phyloP scores from a whole-genome alignment of 2,888 invertebrate species.

The Tinea semifulvella region DNA sequence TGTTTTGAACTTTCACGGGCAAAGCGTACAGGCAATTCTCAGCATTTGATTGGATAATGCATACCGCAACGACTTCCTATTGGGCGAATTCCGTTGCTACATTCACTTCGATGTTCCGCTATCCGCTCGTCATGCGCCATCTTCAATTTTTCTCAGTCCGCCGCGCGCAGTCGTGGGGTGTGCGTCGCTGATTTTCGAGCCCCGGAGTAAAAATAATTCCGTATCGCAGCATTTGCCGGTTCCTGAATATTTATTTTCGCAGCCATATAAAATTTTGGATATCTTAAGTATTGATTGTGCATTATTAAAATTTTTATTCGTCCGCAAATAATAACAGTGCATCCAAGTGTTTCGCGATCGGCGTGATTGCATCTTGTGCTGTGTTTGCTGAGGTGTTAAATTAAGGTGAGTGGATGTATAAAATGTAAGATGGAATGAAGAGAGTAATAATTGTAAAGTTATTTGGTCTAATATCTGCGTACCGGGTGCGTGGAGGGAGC shows the following conservation, averaged over 20 bases:
- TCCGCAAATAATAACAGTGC: constrained; percentile 29
- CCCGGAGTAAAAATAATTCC: constrained; percentile 24
- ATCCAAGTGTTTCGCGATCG: constrained; percentile 51
- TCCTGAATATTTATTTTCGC: background rate
- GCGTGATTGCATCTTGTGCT: constrained; percentile 50
- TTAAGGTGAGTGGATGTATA: constrained; percentile 55
- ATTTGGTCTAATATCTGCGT: constrained; percentile 16
- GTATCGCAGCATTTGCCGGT: constrained; percentile 33
- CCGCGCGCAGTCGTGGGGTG: constrained; percentile 52
- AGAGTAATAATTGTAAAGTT: constrained; percentile 22
- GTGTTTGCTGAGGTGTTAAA: constrained; percentile 50
- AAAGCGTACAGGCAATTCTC: constrained; percentile 22
- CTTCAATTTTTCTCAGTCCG: constrained; percentile 57
- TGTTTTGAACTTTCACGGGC: constrained; percentile 51
- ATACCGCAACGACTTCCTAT: constrained; percentile 23
- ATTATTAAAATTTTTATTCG: constrained; percentile 24
- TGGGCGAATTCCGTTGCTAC: constrained; percentile 37
- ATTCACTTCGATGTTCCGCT: constrained; percentile 32
- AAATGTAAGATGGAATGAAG: too few relatives aligned
- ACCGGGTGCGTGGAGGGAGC: constrained; percentile 32
- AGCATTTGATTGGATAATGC: constrained; percentile 5
- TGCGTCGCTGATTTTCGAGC: constrained; percentile 24
- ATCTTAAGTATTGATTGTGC: constrained; percentile 45
- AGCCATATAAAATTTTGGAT: constrained; percentile 30
- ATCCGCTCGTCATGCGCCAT: constrained; percentile 33